Evolutionary conservation across 2,113 vertebrate genomes (phyloP).

Genomic region (Bubalus kerabau): DNA sequence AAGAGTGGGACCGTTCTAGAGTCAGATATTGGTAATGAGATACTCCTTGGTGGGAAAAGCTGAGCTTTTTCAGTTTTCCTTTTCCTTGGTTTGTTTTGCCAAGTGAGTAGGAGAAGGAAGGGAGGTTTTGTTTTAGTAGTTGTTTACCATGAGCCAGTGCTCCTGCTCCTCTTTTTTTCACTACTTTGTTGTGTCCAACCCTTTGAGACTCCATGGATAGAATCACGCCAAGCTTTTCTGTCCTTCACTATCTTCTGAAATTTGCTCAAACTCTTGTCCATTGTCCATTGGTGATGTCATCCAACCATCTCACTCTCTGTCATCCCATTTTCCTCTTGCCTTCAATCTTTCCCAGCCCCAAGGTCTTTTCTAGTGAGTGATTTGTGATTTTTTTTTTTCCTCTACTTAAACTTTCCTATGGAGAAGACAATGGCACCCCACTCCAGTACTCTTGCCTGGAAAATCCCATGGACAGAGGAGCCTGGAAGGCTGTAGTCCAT

Average conservation of each 20-base stretch:
- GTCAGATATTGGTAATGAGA: background rate
- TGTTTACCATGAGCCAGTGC: background rate
- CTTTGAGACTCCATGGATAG: background rate
- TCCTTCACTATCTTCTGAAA: background rate
- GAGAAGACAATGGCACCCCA: no score
- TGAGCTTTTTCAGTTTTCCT: background rate
- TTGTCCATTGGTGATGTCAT: background rate
- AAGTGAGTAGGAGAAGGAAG: background rate
- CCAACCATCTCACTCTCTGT: background rate
- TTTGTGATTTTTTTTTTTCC: background rate
- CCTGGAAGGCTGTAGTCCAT: no score
- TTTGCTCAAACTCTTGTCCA: background rate
- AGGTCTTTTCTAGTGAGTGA: background rate
- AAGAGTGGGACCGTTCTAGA: background rate
- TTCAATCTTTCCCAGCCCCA: background rate
- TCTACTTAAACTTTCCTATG: background rate
- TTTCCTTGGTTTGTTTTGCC: background rate
- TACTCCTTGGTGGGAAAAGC: background rate
- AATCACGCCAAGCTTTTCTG: background rate
- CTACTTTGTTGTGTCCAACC: background rate
- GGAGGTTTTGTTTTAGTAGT: background rate
- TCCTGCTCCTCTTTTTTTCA: background rate
- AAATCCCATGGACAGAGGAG: no score
- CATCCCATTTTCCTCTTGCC: background rate
- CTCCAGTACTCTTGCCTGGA: no score